Base-by-base conservation (phyloP, 2,888 invertebrate genomes). In the Camponotus fellah region DNA sequence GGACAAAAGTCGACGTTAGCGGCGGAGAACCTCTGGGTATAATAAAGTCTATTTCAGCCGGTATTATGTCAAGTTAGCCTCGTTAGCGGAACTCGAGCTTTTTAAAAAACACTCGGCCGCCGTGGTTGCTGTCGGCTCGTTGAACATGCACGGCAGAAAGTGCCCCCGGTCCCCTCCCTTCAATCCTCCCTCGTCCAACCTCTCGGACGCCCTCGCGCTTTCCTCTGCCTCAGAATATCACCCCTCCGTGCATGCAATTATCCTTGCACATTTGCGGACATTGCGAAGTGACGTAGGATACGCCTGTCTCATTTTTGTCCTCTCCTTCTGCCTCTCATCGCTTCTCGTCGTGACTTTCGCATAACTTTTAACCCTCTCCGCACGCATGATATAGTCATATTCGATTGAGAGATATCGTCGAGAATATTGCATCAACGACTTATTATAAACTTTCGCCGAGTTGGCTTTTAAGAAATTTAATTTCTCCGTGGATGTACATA, bases 21-120 rank as follows among this genome's bases (percentile, higher is more conserved):
- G 69, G 82, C 82, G 84, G 86, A 91, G 89, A 84, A 86, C 89
- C 85, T 88, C 87, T 80, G 85, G 91, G 87, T 90, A 86, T 93
- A 93, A 93, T 93, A 93, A 94, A 94, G 93, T 92, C 93, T 93
- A 93, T 94, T 94, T 93, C 93, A 93, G 94, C 91, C 91, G 93
- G 92, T 92, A 94, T 95, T 95, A 95, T 93, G 95, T 94, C 94
- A 94, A 94, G 94, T 95, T 94, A 94, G 94, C 91, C 94, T 94
- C 94, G 94, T 94, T 94, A 94, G 93, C 88, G 90, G 91, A 90
- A 91, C 92, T 93, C 91, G 90, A 92, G 92, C 88, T 88, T 90
- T 91, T 89, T 88, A 91, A 93, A 91, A 91, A 92, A 92, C 92
- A 91, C 91, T 93, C 91, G 90, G 88, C 88, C 86, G 88, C 92